phyloP scores from a whole-genome alignment of 1,140 invertebrate species.

The Aphis gossypii region DNA sequence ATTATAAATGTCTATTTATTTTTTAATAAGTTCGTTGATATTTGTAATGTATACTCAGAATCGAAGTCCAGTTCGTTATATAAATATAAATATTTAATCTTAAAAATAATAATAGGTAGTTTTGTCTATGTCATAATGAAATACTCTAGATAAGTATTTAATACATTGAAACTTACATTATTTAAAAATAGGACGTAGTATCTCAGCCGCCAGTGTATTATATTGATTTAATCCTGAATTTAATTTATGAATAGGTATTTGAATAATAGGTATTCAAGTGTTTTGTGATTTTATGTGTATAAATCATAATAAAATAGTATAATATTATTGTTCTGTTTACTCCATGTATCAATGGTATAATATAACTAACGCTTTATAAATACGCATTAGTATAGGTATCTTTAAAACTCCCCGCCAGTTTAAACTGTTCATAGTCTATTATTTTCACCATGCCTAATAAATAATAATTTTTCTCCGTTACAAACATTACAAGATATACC shows the following conservation, averaged over 20 bases:
- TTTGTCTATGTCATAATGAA: not conserved
- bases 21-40: not conserved
- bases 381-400: not conserved
- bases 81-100: not conserved
- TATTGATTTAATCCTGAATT: not conserved
- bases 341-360: not conserved
- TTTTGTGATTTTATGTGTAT: not conserved
- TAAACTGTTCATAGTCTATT: not conserved
- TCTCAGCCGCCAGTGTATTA: not conserved
- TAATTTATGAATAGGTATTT: not conserved
- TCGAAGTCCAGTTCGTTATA: not conserved
- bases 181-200: not conserved
- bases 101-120: not conserved
- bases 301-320: slow-evolving; percentile 8
- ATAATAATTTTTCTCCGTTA: not conserved
- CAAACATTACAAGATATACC: not conserved
- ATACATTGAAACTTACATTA: not conserved
- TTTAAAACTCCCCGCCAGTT: not conserved
- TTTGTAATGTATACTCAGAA: not conserved
- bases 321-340: not conserved
- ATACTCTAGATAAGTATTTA: not conserved
- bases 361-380: not conserved
- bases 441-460: not conserved
- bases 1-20: no score
- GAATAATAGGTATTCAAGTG: not conserved